A percentile compares a stretch with the other conserved stretches of the same genome.
These are phyloP conservation scores for Lycaena phlaeas DNA, from an alignment of 2,888 invertebrate species.

Conservation along the genomic window DNA sequence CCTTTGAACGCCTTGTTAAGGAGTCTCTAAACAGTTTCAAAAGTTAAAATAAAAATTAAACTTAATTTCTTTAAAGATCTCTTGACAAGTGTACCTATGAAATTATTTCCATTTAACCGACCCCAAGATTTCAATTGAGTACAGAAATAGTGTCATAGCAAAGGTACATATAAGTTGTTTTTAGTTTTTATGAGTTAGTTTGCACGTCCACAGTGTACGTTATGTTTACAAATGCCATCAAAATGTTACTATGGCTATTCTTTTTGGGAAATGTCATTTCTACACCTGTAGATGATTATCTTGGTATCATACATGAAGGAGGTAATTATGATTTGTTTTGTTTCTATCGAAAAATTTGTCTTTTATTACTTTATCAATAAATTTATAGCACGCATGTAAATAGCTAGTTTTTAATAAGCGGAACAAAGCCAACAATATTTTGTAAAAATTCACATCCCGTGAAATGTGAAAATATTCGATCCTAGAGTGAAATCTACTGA, in stretches of 20 bases:
- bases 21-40: too few species aligned
- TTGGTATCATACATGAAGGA: constrained; percentile 34
- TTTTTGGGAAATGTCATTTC: constrained; percentile 30
- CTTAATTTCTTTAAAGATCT: too few species aligned
- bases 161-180: constrained; percentile 46
- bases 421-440: too few species aligned
- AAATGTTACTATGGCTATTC: constrained; percentile 34
- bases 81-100: constrained; percentile 39
- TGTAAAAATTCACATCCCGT: too few species aligned
- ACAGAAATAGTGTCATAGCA: constrained; percentile 45
- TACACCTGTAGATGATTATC: constrained; percentile 39
- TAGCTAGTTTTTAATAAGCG: too few species aligned
- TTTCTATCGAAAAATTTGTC: constrained; percentile 16
- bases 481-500: too few species aligned
- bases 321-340: constrained; percentile 25
- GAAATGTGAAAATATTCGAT: too few species aligned
- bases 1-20: too few species aligned
- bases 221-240: constrained; percentile 20
- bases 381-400: too few species aligned
- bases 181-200: constrained; percentile 33
- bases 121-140: constrained; percentile 56
- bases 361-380: too few species aligned
- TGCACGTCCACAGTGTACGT: constrained; percentile 1
- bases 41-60: too few species aligned
- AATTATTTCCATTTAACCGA: constrained; percentile 45